phyloP scores from a whole-genome alignment of 2,888 invertebrate genomes.

The Pseudococcus jackbeardsleyi region DNA sequence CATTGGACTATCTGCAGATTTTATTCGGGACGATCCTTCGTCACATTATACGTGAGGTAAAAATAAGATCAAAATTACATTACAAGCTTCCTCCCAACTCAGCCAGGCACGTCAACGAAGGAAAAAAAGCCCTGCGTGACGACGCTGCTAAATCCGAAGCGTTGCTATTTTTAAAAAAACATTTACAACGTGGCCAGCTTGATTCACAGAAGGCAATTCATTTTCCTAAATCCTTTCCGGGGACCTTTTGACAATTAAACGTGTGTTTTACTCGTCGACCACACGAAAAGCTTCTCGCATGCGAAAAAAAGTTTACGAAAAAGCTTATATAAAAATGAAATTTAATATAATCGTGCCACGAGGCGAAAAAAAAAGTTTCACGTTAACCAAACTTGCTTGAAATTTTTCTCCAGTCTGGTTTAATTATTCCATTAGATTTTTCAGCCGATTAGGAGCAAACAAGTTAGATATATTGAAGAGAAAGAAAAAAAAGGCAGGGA shows the following conservation, averaged over 20 bases:
- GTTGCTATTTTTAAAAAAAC: conserved; percentile 7
- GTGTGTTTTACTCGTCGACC: not conserved
- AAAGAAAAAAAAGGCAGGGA: not conserved
- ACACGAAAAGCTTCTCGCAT: not conserved
- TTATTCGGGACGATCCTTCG: not conserved
- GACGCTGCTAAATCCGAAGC: not conserved
- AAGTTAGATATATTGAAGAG: not conserved
- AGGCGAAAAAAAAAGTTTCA: no score
- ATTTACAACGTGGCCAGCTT: not conserved
- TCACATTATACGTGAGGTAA: not conserved
- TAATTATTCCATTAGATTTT: conserved; percentile 15
- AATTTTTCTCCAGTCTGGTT: not conserved
- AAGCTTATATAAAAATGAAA: conserved; percentile 1
- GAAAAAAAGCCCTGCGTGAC: not conserved
- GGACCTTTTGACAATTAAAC: conserved; percentile 19
- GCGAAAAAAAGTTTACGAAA: not conserved
- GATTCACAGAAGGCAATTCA: not conserved
- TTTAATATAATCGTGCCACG: not conserved
- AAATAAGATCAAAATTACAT: conserved; percentile 18
- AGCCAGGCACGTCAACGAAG: not conserved
- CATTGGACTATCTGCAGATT: not conserved
- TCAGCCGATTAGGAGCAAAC: not conserved
- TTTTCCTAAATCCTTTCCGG: conserved; percentile 14
- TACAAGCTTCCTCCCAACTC: not conserved
- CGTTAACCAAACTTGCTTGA: not conserved